Base-by-base conservation (phyloP, 2,888 invertebrate species). In the Eupeodes latifasciatus region DNA sequence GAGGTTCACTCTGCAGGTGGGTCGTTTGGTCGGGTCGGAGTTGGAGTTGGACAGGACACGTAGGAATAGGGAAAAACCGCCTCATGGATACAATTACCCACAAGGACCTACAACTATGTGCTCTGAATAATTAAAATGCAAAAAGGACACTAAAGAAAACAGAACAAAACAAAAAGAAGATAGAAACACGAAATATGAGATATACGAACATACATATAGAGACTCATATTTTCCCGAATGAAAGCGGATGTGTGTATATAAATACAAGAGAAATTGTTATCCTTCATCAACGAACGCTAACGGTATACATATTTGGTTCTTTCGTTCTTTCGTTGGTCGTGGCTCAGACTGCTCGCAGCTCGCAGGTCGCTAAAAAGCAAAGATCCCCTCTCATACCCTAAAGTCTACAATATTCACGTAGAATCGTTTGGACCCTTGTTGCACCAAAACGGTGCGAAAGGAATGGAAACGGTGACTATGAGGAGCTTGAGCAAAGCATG, bases 111-210 rank as follows among this genome's bases (percentile, higher is more conserved):
- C 62, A 67, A 34, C 78, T 72, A 81, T 88, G 88, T 81, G 88
- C 61, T 81, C 81, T 88, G 88, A 88, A 88, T 88, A 88, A 88
- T 88, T 88, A 88, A 88, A 88, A 85, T 78, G 67, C 64, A 78
- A 75, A 78, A 88, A 81, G 76, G 69, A 74, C 72, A 40, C 72
- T 57, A 49, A 53, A 61, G 40, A 76, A 27, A 77, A 55, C 47
- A 40, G 69, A 44, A 76, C 49, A 11, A 55, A 67, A 53, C 57
- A 51, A 19, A 49, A 55, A 27, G 44, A n/a, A 75, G 61, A 61
- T 61, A 61, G 12, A 64, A 76, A 61, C 69, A 79, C 40, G 72
- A 55, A 55, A 72, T 16, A 66, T 53, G 67, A 81, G 62, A 57
- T 57, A 72, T 72, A 59, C 14, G 11, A 7, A 40, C 40, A 5